A percentile compares a stretch with the other conserved stretches of the same genome.
phyloP scores from a whole-genome alignment of 2,888 invertebrate genomes.

The Chrysomela aeneicollis region DNA sequence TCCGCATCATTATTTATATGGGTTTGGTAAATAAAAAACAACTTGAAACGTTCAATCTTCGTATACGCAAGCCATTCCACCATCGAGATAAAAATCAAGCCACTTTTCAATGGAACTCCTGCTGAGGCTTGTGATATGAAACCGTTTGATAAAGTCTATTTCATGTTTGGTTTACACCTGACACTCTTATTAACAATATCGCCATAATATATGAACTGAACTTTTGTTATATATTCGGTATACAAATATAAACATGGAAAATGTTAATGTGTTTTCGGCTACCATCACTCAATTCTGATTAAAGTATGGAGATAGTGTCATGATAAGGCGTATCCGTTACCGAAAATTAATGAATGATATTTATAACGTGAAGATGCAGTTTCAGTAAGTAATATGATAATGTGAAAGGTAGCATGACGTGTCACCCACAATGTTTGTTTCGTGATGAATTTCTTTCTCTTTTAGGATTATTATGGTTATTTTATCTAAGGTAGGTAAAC shows the following conservation, averaged over 20 bases:
- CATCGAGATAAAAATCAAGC: conserved; percentile 47
- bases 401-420: conserved; percentile 1
- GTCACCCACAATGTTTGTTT: neutral
- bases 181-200: conserved; percentile 46
- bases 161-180: conserved; percentile 50
- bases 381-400: conserved; percentile 2
- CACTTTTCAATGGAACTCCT: conserved; percentile 48
- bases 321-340: conserved; percentile 28
- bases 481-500: too few species aligned
- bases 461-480: too few species aligned
- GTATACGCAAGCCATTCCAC: conserved; percentile 36
- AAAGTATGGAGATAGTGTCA: conserved; percentile 34
- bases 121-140: conserved; percentile 45
- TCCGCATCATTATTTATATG: conserved; percentile 24
- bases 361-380: conserved; percentile 17
- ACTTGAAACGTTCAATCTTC: conserved; percentile 41
- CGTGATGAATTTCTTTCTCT: neutral
- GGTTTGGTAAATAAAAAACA: conserved; percentile 23
- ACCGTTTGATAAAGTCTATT: conserved; percentile 47
- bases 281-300: conserved; percentile 30
- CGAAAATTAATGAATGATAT: conserved; percentile 35
- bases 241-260: conserved; percentile 36
- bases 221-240: conserved; percentile 31
- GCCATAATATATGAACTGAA: conserved; percentile 39
- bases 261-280: conserved; percentile 32